phyloP scores from a whole-genome alignment of 2,113 vertebrate genomes.

The Setophaga petechia region DNA sequence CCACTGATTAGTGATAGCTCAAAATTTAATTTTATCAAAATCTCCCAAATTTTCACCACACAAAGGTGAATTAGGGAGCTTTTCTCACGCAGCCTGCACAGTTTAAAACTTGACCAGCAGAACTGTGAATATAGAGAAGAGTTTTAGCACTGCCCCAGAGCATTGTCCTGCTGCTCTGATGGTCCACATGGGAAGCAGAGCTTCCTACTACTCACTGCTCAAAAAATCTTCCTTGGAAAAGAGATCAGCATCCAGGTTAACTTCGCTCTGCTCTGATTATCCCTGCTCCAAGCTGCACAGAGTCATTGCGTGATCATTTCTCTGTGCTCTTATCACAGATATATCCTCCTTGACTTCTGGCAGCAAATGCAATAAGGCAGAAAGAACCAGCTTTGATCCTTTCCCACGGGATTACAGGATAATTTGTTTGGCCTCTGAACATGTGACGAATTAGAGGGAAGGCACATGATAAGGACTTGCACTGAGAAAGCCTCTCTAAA shows the following conservation, averaged over 20 bases:
- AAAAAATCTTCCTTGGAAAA: not conserved
- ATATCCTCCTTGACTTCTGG: not conserved
- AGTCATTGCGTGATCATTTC: not conserved
- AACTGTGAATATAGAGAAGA: not conserved
- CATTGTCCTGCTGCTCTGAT: not conserved
- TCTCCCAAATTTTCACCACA: not conserved
- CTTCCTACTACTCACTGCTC: not conserved
- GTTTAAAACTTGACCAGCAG: not conserved
- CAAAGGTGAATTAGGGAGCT: not conserved
- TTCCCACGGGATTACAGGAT: constrained; percentile 24
- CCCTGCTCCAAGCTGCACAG: not conserved
- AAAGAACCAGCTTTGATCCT: constrained; percentile 33
- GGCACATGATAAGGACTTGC: not conserved
- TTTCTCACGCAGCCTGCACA: fast-evolving
- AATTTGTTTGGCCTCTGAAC: constrained; percentile 34
- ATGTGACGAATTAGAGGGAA: not conserved
- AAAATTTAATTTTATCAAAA: not conserved
- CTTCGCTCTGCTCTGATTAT: not conserved
- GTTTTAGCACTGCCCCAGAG: not conserved
- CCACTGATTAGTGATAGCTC: not conserved
- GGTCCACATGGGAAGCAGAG: not conserved
- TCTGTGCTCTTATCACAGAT: not conserved
- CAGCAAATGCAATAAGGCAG: constrained; percentile 4
- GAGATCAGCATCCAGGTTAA: not conserved
- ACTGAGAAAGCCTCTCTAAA: not conserved